Evolutionary conservation across 1,140 invertebrate species (phyloP), one percentile per base, ranked within the genome.

Genomic region (Aphaenogaster ashmeadi): DNA sequence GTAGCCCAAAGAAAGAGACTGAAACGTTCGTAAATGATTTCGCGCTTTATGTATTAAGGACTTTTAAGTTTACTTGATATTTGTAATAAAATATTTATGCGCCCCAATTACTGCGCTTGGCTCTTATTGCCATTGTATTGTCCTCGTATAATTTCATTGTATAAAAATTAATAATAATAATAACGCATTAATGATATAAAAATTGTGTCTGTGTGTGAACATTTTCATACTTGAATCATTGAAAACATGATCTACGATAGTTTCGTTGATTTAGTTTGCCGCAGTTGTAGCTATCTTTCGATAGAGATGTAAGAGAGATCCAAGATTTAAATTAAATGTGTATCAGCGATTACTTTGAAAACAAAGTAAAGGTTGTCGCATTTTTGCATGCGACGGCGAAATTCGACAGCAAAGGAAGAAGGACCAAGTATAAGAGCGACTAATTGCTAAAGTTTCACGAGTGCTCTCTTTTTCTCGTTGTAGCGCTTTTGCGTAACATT

Each of bases 361-460:
- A 38, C 13, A 27, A 27, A 54, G 21, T 41, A 27, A 52, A 77
- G 47, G 62, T 50, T 66, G 52, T 58, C 64, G 21, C 13, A 33
- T 58, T 67, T 86, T 67, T 44, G 66, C 15, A 27, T 60, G 6
- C 21, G 54, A 78, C 44, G 6, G 15, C 33, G 9, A 21, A 54
- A 38, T 54, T 56, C 47, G 9, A 50, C n/a, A 1, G n/a, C 18
- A 27, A 41, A 62, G 27, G 38, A 77, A 56, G 50, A 78, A 69
- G 62, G 18, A 56, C 21, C 33, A 62, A 60, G 36, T 77, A 85
- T 54, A 77, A 88, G 89, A 33, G 69, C 50, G 47, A 56, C 86
- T 90, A 90, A 90, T 90, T 90, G 84, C 77, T 58, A 88, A 90
- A 88, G 89, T 89, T 89, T 44, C 38, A 41, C 27, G 64, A 56